Base-by-base conservation (phyloP, 2,888 invertebrate genomes). In the Orthosia incerta region DNA sequence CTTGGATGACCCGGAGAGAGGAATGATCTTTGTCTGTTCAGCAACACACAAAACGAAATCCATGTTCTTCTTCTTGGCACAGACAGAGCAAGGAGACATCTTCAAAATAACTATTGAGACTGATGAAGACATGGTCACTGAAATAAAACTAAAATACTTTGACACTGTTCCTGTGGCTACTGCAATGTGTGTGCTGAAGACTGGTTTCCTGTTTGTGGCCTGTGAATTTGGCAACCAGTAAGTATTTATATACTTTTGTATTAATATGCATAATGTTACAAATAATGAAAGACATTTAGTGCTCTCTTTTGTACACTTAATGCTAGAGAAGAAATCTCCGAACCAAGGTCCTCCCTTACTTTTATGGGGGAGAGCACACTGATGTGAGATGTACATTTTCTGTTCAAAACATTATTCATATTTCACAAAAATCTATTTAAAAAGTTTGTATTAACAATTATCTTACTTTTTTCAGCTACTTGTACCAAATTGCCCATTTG, bases 191-290 rank as follows among this genome's bases (percentile, higher is more conserved):
- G 99, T 99, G 46, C 96, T 99, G 77, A 99, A 99, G 94, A 99
- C 99, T 72, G 99, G 99, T 3, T 99, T 99, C 93, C 96, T 99
- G 23, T 99, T 99, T 96, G 98, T 99, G 15, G 99, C 99, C 2
- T 98, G 99, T 46, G 99, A 99, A 96, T 99, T 99, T 97, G 99
- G 99, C 88, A 99, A 99, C 96, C 99, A 99, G 99, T 99, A 97
- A 98, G 99, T 98, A 90, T 88, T n/a, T n/a, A 51, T 51, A 23
- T 64, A 13, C 9, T 51, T 66, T 23, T 61, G 59, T 18, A 15
- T 50, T 50, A 5, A 26, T 73, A 80, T 81, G 90, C 90, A 90
- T 89, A 73, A 53, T 72, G 65, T 62, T 71, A 76, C 72, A 75
- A 71, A 79, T 61, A 78, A 45, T 77, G 63, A 77, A 74, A 84